Evolutionary conservation across 2,113 vertebrate species (phyloP).

Genomic region (Colossoma macropomum): DNA sequence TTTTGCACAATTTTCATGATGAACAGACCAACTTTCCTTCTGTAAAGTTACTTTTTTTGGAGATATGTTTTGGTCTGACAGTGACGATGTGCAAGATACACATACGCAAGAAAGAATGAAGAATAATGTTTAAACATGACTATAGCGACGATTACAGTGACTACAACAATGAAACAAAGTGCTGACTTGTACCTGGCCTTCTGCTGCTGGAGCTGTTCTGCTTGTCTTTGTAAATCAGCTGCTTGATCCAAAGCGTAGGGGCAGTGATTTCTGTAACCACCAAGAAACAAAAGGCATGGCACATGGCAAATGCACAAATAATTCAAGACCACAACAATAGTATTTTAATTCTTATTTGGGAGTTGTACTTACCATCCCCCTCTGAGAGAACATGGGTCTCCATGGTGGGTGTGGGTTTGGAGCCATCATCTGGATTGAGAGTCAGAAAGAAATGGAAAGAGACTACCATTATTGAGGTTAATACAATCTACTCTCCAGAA

Average conservation of each 20-base stretch:
- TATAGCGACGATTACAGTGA: too few species aligned
- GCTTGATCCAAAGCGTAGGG: conserved; percentile 94
- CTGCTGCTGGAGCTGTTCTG: conserved; percentile 88
- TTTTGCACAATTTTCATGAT: too few species aligned
- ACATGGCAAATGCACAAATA: background rate
- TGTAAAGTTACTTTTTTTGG: too few species aligned
- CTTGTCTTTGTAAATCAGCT: conserved; percentile 91
- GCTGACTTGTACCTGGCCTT: conserved; percentile 83
- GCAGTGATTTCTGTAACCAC: conserved; percentile 90
- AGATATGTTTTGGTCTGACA: too few species aligned
- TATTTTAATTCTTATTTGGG: background rate
- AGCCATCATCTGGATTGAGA: conserved; percentile 99
- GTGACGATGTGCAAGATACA: too few species aligned
- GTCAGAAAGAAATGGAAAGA: conserved; percentile 99
- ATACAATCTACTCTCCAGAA: conserved; percentile 99
- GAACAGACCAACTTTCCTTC: too few species aligned
- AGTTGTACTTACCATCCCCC: conserved; percentile 88
- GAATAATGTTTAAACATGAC: too few species aligned
- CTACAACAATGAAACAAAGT: background rate
- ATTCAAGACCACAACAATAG: background rate
- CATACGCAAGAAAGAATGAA: too few species aligned
- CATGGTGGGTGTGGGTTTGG: conserved; percentile 94
- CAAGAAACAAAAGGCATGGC: background rate
- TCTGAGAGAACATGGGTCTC: conserved; percentile 89
- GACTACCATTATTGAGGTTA: conserved; percentile 99